phyloP scores from a whole-genome alignment of 2,113 vertebrate genomes.

The Chaetodon auriga region DNA sequence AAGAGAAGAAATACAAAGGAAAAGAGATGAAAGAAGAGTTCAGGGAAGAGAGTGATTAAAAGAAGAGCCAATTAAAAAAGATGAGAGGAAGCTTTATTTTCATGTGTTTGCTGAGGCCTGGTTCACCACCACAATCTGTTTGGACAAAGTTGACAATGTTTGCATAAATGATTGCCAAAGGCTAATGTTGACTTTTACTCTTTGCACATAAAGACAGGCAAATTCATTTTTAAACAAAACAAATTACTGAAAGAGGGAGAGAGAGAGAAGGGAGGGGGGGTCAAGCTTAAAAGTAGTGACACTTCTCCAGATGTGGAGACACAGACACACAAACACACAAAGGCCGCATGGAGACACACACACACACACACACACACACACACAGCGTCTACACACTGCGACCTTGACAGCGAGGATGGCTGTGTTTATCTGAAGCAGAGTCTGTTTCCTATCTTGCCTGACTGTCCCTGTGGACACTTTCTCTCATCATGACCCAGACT shows the following conservation, averaged over 20 bases:
- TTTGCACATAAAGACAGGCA: background rate
- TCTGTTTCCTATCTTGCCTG: slow-evolving; percentile 71
- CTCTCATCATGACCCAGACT: slow-evolving; percentile 64
- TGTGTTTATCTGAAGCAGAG: slow-evolving; percentile 65
- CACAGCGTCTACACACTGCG: background rate
- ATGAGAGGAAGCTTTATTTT: slow-evolving; percentile 5
- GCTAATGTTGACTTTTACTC: slow-evolving; percentile 15
- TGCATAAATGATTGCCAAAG: slow-evolving; percentile 18
- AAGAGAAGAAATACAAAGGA: background rate
- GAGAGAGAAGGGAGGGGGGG: background rate
- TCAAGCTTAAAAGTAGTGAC: slow-evolving; percentile 30
- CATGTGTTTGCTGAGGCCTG: slow-evolving; percentile 23
- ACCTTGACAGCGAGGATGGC: slow-evolving; percentile 66
- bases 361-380: background rate
- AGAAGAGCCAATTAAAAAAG: background rate
- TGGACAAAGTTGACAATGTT: slow-evolving; percentile 9
- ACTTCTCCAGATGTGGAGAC: slow-evolving; percentile 72
- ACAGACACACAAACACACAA: slow-evolving; percentile 5
- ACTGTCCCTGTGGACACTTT: slow-evolving; percentile 58
- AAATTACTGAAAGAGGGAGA: slow-evolving; percentile 8
- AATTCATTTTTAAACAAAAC: slow-evolving; percentile 39
- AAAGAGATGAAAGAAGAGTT: background rate
- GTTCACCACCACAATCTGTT: slow-evolving; percentile 23
- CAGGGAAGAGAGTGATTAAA: background rate
- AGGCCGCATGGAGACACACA: background rate